Evolutionary conservation across 1,140 invertebrate genomes (phyloP), one percentile per base, ranked within the genome.

Genomic region (Steinernema khuongi): DNA sequence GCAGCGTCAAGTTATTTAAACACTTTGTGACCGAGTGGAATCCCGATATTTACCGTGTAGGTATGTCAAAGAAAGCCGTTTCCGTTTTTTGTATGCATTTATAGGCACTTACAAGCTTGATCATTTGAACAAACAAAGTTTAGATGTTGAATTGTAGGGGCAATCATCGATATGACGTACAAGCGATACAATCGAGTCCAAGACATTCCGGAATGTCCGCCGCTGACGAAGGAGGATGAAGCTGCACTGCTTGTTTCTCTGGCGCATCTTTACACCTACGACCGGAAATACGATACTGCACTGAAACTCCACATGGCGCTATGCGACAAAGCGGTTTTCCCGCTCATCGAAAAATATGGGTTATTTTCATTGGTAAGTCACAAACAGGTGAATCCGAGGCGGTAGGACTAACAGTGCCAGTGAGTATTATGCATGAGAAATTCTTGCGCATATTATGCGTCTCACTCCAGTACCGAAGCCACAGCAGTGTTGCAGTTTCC

Each of bases 261-360:
- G 32, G 94, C 94, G 1, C 90, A 95, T 83, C 87, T 98, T 41
- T 96, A 97, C 83, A 92, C 92, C 67, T 91, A 94, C 86, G 91
- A 94, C 77, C 90, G 91, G 74, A 91, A 93, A 83, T 97, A 93
- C 86, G 94, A 97, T 79, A 94, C 93, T 87, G 93, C 95, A 4
- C 85, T 99, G 29, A 91, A 91, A 14, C 92, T 96, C 87, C 97
- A 96, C 86, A 87, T 98, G 18, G 92, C 92, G 19, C 68, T 80
- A 26, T 74, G 75, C 31, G 82, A 84, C 68, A 36, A 31, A 17
- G 70, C 79, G 22, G 79, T 84, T 14, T 84, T 84, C 41, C 70
- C 72, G n/a, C 72, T 84, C 11, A 84, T 84, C 32, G 76, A 82
- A 4, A 77, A 79, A 14, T 78, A 85, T 67, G 75, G 80, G 31